Conservation (phyloP, 2,888 invertebrate species). For the Tachina lurida region DNA sequence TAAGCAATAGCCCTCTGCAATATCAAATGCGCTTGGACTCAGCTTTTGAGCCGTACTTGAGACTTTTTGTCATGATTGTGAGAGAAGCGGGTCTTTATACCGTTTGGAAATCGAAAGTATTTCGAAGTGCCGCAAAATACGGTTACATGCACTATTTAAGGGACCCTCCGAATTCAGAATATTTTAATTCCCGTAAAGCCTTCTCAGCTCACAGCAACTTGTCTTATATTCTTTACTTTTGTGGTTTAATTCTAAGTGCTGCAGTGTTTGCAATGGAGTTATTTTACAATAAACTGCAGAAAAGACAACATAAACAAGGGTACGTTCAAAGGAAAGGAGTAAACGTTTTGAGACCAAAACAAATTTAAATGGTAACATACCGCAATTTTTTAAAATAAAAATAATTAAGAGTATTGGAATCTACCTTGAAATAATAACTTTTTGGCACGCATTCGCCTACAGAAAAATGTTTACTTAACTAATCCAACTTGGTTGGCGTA, state of each 20-base stretch:
- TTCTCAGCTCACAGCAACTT: background rate
- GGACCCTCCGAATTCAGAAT: background rate
- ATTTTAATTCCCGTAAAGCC: background rate
- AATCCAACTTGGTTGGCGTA: too few species aligned
- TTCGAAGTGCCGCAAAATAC: conserved; percentile 13
- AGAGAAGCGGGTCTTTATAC: conserved; percentile 35
- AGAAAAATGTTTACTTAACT: too few species aligned
- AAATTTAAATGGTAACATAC: background rate
- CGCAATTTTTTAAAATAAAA: background rate
- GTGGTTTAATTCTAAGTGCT: background rate
- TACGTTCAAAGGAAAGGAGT: background rate
- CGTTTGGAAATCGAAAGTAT: conserved; percentile 14
- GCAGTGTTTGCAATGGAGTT: conserved; percentile 15
- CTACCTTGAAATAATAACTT: too few species aligned
- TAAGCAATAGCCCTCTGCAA: conserved; percentile 74
- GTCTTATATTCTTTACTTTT: background rate
- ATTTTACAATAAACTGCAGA: background rate
- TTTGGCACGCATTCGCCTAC: too few species aligned
- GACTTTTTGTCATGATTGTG: conserved; percentile 3
- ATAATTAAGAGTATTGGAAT: too few species aligned
- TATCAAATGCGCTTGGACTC: conserved; percentile 76
- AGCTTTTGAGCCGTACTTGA: conserved; percentile 70
- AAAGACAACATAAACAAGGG: background rate
- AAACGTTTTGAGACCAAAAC: background rate
- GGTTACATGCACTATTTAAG: conserved; percentile 23